A percentile compares a stretch with the other conserved stretches of the same genome.
phyloP scores from a whole-genome alignment of 2,113 vertebrate species.

The Corvus moneduloides region DNA sequence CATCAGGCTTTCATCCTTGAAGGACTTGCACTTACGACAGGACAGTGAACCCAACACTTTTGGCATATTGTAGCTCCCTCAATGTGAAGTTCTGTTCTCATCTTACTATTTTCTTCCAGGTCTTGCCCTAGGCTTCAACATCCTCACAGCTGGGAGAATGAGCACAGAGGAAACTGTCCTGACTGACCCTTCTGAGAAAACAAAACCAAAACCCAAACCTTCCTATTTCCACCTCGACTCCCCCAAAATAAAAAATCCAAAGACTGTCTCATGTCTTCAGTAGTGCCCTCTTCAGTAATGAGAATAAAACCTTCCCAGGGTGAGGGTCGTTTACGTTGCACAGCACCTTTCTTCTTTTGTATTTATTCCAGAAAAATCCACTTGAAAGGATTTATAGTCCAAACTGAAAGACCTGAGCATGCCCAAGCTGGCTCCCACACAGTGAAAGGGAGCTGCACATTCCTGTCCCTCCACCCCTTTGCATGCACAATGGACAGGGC shows the following conservation, averaged over 20 bases:
- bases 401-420: background rate
- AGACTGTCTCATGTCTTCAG: background rate
- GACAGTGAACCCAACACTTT: background rate
- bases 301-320: background rate
- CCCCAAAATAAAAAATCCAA: background rate
- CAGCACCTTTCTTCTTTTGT: background rate
- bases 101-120: background rate
- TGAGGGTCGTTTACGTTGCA: background rate
- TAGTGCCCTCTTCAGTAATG: background rate
- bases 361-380: background rate
- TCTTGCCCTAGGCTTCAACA: background rate
- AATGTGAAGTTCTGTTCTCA: background rate
- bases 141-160: background rate
- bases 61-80: background rate
- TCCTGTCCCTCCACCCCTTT: background rate
- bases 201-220: background rate
- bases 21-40: rapidly evolving
- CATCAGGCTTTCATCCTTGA: background rate
- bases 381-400: background rate
- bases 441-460: background rate
- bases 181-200: background rate
- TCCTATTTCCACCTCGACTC: rapidly evolving
- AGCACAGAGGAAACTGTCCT: background rate
- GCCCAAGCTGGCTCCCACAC: background rate
- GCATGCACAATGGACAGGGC: background rate